Percentiles rank a stretch among this genome's conserved stretches.
These are phyloP conservation scores for Tenebrosternarchus preto DNA, from an alignment of 2,113 vertebrate species.

Conservation along the genomic window DNA sequence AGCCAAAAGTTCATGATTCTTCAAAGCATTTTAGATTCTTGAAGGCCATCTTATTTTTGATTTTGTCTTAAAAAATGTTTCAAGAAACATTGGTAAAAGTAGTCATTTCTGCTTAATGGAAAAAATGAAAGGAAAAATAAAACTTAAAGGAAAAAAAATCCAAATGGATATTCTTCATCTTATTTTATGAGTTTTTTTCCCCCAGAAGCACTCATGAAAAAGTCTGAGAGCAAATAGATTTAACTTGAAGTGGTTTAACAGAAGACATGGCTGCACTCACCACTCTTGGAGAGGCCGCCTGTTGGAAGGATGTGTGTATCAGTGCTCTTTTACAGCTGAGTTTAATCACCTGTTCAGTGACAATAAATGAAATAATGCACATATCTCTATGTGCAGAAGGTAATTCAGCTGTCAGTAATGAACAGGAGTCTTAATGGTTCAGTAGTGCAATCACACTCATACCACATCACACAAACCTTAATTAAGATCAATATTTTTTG, in stretches of 20 bases:
- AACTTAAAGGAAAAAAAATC: too few species aligned
- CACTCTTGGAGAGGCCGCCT: neutral
- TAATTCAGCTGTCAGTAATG: neutral
- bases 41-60: too few species aligned
- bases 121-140: too few species aligned
- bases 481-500: neutral
- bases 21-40: too few species aligned
- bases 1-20: too few species aligned
- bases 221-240: too few species aligned
- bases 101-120: too few species aligned
- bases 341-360: neutral
- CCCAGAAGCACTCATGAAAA: too few species aligned
- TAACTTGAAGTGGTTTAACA: neutral
- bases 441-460: neutral
- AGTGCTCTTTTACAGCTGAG: neutral
- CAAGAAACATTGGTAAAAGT: too few species aligned
- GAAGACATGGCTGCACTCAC: neutral
- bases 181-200: too few species aligned
- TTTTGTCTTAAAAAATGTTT: too few species aligned
- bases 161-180: too few species aligned
- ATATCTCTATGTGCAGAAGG: neutral
- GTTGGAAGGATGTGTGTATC: neutral
- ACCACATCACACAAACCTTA: neutral
- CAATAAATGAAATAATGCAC: neutral
- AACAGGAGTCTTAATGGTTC: neutral